Conservation (phyloP, 2,888 invertebrate genomes). For the Keiferia lycopersicella region DNA sequence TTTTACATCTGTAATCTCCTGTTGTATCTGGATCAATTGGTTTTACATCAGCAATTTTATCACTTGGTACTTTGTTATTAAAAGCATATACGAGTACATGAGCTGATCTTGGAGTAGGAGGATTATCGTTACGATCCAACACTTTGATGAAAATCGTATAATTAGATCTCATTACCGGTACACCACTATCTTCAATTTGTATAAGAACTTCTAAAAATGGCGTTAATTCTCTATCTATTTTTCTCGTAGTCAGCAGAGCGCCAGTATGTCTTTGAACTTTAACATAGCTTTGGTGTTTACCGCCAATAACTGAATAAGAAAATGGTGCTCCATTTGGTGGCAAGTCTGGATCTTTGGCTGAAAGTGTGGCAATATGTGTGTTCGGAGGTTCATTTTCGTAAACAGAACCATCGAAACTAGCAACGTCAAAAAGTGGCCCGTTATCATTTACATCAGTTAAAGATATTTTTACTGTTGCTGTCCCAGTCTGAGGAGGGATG, state of each 20-base stretch:
- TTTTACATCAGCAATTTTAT: slow-evolving; percentile 94
- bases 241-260: slow-evolving; percentile 87
- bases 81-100: slow-evolving; percentile 90
- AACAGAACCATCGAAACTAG: slow-evolving; percentile 87
- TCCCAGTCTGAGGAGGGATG: slow-evolving; percentile 95
- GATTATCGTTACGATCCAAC: slow-evolving; percentile 94
- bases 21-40: slow-evolving; percentile 95
- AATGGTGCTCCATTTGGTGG: slow-evolving; percentile 96
- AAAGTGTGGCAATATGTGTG: slow-evolving; percentile 91
- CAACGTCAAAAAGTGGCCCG: slow-evolving; percentile 90
- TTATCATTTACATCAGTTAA: slow-evolving; percentile 96
- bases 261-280: slow-evolving; percentile 91
- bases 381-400: slow-evolving; percentile 93
- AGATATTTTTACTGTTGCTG: slow-evolving; percentile 89
- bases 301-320: slow-evolving; percentile 89
- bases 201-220: slow-evolving; percentile 88
- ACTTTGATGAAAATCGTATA: slow-evolving; percentile 89
- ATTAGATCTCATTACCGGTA: slow-evolving; percentile 90
- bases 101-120: slow-evolving; percentile 91
- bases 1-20: slow-evolving; percentile 93
- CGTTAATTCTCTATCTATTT: slow-evolving; percentile 90
- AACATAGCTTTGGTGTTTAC: slow-evolving; percentile 88
- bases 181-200: slow-evolving; percentile 94
- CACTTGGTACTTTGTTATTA: slow-evolving; percentile 87
- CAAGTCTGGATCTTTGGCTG: slow-evolving; percentile 93